A percentile compares a stretch with the other conserved stretches of the same genome.
Evolutionary conservation across 1,140 invertebrate genomes (phyloP).

Genomic region (Papilio polytes): DNA sequence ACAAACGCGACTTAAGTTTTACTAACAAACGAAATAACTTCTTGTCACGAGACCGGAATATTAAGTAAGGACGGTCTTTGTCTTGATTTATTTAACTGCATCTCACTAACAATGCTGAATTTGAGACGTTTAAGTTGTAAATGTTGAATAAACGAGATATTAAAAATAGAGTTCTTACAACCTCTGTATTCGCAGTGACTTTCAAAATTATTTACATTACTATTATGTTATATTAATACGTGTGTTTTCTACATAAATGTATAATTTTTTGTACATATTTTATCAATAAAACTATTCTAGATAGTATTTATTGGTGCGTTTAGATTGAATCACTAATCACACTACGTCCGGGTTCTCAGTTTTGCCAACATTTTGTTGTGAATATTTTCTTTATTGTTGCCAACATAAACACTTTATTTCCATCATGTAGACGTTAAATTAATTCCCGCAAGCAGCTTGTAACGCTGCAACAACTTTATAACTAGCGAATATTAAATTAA

Average conservation of each 20-base stretch:
- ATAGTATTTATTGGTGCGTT: no score
- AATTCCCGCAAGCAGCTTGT: constrained; percentile 7
- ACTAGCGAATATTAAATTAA: constrained; percentile 27
- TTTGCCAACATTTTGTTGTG: background rate
- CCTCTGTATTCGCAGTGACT: no score
- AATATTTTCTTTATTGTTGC: background rate
- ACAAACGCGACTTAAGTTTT: constrained; percentile 11
- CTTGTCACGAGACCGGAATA: constrained; percentile 13
- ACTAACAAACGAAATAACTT: constrained; percentile 19
- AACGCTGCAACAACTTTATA: constrained; percentile 15
- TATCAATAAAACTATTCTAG: no score
- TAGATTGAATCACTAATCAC: no score
- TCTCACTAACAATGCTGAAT: constrained; percentile 1
- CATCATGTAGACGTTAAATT: background rate
- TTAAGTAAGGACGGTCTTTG: constrained; percentile 9
- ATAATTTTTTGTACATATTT: no score
- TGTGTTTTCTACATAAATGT: no score
- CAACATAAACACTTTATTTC: background rate
- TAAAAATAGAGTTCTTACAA: background rate
- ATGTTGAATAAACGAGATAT: background rate
- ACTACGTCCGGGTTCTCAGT: background rate
- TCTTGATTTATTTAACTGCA: constrained; percentile 23
- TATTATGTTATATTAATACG: no score
- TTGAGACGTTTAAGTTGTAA: background rate
- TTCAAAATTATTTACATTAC: no score